Evolutionary conservation across 2,888 invertebrate species (phyloP).

Genomic region (Teleogryllus oceanicus): DNA sequence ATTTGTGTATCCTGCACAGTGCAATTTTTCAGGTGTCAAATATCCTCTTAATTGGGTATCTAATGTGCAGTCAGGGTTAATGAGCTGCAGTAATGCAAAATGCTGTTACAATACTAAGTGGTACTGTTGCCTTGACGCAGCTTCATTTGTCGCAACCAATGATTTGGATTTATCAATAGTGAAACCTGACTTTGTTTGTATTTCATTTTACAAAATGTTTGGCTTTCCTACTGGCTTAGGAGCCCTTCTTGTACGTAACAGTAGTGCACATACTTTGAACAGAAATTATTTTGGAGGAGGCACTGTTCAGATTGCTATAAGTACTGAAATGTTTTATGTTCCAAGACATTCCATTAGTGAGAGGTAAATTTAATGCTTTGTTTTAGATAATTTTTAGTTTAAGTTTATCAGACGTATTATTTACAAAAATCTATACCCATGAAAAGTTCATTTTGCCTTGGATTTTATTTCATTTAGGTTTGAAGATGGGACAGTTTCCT

Average conservation of each 20-base stretch:
- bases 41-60: slow-evolving; percentile 74
- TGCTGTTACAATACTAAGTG: slow-evolving; percentile 49
- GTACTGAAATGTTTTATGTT: slow-evolving; percentile 66
- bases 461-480: slow-evolving; percentile 58
- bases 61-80: slow-evolving; percentile 49
- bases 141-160: slow-evolving; percentile 74
- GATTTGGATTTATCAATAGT: slow-evolving; percentile 66
- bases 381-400: slow-evolving; percentile 19
- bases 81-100: slow-evolving; percentile 40
- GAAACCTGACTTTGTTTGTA: slow-evolving; percentile 82
- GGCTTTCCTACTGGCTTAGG: slow-evolving; percentile 94
- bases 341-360: slow-evolving; percentile 66
- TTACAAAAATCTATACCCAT: not conserved
- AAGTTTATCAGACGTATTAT: not conserved
- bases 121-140: slow-evolving; percentile 83
- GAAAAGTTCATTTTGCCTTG: slow-evolving; percentile 28
- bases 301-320: slow-evolving; percentile 80
- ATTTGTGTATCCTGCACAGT: slow-evolving; percentile 86
- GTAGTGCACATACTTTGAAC: slow-evolving; percentile 57
- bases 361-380: slow-evolving; percentile 55
- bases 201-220: slow-evolving; percentile 98
- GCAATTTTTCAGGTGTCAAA: slow-evolving; percentile 91
- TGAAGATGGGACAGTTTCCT: slow-evolving; percentile 92
- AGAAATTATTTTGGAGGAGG: slow-evolving; percentile 91
- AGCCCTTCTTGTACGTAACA: slow-evolving; percentile 74